Base-by-base conservation (phyloP, 2,797 vertebrate species). In the Mionectes olivaceus region DNA sequence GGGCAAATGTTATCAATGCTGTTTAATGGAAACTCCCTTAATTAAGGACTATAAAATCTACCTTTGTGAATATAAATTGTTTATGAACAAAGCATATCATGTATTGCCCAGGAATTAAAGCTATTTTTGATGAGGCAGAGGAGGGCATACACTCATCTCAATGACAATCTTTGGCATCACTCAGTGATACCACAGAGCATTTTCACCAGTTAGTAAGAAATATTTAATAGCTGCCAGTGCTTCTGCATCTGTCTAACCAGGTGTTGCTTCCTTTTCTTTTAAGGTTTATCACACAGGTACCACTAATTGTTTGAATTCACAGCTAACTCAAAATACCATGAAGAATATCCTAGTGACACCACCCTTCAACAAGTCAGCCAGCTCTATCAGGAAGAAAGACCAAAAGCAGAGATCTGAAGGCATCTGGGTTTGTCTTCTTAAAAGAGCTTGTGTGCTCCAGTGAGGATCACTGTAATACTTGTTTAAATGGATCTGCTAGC, bases 181-280 rank as follows among this genome's bases (percentile, higher is more conserved):
- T 63, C 30, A 57, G 41, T 49, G 41, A 88, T 7, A 9, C 52
- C 56, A 76, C 43, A 67, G 53, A 90, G 24, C 28, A 53, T 30
- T 91, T 94, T 82, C 55, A 86, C 79, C 59, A 82, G 63, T 55
- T 63, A 43, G 14, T 18, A 53, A 33, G 30, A 90, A 95, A 94
- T 53, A 85, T 24, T 0, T 43, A 88, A 60, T 59, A 83, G 71
- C 27, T 93, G 81, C 27, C 68, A 87, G 37, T 4, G 2, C 24
- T 64, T 85, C 71, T 77, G 60, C 27, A 74, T 65, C 75, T 85
- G 52, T 39, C 52, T 87, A 32, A 71, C 56, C 41, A 61, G 37
- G 28, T 71, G 5, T 33, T 80, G 23, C 28, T 65, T 91, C 55
- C 53, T 86, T 71, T 75, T 78, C 52, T 70, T 68, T 43, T 50